Evolutionary conservation across 2,113 vertebrate genomes (phyloP).

Genomic region (Datnioides undecimradiatus): DNA sequence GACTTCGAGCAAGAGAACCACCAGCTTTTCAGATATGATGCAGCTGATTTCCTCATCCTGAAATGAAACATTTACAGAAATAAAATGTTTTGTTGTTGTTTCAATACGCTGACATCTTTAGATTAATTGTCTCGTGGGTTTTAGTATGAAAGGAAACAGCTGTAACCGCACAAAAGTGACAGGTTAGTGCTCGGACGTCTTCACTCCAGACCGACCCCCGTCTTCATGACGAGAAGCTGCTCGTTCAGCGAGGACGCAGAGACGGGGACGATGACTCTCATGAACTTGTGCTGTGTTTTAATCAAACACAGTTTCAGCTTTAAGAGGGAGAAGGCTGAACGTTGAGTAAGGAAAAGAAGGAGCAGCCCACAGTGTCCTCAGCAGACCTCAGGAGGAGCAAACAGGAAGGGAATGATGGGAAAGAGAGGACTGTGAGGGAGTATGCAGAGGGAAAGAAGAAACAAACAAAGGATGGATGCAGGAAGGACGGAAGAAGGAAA

Average conservation of each 20-base stretch:
- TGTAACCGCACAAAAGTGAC: background rate
- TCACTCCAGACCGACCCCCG: no score
- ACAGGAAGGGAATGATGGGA: conserved; percentile 10
- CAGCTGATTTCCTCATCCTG: background rate
- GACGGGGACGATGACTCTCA: background rate
- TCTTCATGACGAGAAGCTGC: background rate
- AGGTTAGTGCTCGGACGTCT: background rate
- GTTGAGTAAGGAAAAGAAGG: background rate
- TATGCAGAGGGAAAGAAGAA: no score
- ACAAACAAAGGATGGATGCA: no score
- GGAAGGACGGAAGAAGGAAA: no score
- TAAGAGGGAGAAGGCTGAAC: background rate
- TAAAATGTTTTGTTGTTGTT: no score
- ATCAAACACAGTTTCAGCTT: background rate
- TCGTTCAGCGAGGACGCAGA: background rate
- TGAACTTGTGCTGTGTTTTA: background rate
- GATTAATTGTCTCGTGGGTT: no score
- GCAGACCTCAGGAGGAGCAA: conserved; percentile 39
- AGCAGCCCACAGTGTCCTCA: conserved; percentile 25
- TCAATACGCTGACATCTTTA: no score
- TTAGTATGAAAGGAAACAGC: no score
- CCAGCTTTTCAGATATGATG: background rate
- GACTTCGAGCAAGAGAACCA: background rate
- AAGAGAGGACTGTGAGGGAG: no score
- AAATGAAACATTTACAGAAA: no score